phyloP scores from a whole-genome alignment of 2,113 vertebrate genomes.

The Tetrax tetrax region DNA sequence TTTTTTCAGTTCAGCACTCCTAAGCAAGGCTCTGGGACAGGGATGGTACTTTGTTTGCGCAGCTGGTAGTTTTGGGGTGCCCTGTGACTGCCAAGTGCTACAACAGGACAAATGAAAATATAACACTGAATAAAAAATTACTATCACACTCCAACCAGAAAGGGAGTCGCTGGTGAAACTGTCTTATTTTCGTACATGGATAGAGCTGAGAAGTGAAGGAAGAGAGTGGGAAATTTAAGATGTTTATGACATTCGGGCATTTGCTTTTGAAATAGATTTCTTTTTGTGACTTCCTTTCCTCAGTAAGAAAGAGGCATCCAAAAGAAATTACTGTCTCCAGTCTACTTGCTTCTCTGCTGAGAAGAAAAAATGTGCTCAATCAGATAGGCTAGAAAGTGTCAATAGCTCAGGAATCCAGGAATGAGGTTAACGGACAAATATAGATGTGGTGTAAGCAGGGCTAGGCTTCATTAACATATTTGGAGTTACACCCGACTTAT shows the following conservation, averaged over 20 bases:
- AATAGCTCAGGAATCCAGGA: constrained; percentile 2
- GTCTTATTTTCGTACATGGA: background rate
- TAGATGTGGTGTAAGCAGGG: background rate
- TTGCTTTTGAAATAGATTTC: background rate
- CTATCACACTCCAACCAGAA: background rate
- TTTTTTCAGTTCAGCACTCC: background rate
- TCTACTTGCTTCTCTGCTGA: background rate
- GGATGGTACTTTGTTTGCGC: background rate
- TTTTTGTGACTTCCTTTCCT: background rate
- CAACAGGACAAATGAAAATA: background rate
- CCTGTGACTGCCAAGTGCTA: background rate
- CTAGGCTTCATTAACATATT: constrained; percentile 37
- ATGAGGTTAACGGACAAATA: constrained; percentile 21
- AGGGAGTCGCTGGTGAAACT: background rate
- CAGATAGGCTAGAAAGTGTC: background rate
- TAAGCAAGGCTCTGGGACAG: background rate
- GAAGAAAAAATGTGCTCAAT: background rate
- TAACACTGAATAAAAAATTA: background rate
- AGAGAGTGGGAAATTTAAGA: background rate
- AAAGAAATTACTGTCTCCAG: background rate
- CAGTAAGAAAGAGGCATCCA: background rate
- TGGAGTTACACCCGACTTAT: constrained; percentile 46
- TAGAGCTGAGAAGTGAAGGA: background rate
- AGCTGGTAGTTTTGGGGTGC: background rate
- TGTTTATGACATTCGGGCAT: background rate